phyloP scores from a whole-genome alignment of 2,888 invertebrate genomes.

The Drosophila colorata region DNA sequence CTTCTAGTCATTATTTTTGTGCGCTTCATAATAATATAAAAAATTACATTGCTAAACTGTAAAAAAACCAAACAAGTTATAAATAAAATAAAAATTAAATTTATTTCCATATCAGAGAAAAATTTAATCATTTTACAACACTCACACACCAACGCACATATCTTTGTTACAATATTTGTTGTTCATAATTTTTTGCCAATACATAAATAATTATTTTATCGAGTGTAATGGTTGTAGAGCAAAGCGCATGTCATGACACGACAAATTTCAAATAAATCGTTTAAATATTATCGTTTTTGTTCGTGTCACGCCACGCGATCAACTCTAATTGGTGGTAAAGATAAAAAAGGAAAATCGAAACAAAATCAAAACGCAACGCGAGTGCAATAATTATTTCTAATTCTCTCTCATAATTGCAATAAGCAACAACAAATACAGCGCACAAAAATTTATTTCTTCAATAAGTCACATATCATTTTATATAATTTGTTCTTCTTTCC shows the following conservation, averaged over 20 bases:
- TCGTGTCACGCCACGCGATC: background rate
- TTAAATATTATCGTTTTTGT: background rate
- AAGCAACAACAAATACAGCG: conserved; percentile 31
- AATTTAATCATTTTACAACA: conserved; percentile 46
- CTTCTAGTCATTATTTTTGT: conserved; percentile 62
- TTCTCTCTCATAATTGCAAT: conserved; percentile 33
- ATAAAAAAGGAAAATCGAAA: conserved; percentile 29
- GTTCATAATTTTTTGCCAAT: conserved; percentile 29
- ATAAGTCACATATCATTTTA: conserved; percentile 57
- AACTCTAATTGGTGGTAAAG: conserved; percentile 11
- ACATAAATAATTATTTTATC: conserved; percentile 7
- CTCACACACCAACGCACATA: conserved; percentile 49
- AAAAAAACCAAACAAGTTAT: conserved; percentile 6
- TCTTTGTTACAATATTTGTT: conserved; percentile 65
- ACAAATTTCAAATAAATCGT: background rate
- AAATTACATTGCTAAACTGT: conserved; percentile 4
- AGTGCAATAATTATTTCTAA: conserved; percentile 77
- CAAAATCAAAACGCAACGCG: conserved; percentile 65
- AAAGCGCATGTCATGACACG: background rate
- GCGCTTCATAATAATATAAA: conserved; percentile 31
- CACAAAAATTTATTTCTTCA: conserved; percentile 17
- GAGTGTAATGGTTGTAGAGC: conserved; percentile 15
- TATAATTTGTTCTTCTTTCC: conserved; percentile 13
- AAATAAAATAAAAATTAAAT: conserved; percentile 18
- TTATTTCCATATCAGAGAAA: conserved; percentile 54